Evolutionary conservation across 2,113 vertebrate genomes (phyloP).

Genomic region (Thryonomys swinderianus): DNA sequence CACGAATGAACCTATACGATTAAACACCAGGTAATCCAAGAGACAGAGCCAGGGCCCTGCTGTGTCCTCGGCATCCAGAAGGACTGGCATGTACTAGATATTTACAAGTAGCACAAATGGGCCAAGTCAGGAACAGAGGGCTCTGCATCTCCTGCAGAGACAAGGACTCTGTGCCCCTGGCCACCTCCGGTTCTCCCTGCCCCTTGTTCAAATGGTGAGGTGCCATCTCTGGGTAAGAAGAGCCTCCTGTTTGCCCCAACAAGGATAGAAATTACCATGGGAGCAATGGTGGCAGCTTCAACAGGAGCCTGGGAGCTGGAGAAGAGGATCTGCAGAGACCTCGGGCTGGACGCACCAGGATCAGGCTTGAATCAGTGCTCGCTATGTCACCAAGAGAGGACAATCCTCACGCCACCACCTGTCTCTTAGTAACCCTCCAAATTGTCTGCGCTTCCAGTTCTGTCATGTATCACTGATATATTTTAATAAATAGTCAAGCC

Average conservation of each 20-base stretch:
- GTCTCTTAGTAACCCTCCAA: constrained; percentile 36
- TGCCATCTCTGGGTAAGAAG: neutral
- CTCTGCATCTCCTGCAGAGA: neutral
- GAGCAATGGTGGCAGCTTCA: neutral
- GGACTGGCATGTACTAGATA: accelerated
- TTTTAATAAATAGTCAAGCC: constrained; percentile 79
- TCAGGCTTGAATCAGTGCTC: neutral
- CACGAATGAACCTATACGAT: neutral
- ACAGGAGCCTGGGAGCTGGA: neutral
- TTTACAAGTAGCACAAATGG: neutral
- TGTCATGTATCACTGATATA: constrained; percentile 64
- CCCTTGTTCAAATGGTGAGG: neutral
- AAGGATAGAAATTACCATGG: neutral
- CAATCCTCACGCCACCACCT: neutral
- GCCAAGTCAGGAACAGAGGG: accelerated
- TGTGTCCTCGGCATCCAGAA: neutral
- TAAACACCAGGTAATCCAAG: neutral
- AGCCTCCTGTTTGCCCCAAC: neutral
- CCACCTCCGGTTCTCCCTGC: neutral
- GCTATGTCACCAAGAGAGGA: neutral
- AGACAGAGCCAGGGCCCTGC: accelerated
- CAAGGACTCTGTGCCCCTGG: neutral
- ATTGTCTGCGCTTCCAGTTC: constrained; percentile 51
- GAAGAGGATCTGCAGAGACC: neutral
- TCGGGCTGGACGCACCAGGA: neutral